These are phyloP conservation scores for Pseudopleuronectes americanus DNA, from an alignment of 2,797 vertebrate genomes.

Conservation along the genomic window DNA sequence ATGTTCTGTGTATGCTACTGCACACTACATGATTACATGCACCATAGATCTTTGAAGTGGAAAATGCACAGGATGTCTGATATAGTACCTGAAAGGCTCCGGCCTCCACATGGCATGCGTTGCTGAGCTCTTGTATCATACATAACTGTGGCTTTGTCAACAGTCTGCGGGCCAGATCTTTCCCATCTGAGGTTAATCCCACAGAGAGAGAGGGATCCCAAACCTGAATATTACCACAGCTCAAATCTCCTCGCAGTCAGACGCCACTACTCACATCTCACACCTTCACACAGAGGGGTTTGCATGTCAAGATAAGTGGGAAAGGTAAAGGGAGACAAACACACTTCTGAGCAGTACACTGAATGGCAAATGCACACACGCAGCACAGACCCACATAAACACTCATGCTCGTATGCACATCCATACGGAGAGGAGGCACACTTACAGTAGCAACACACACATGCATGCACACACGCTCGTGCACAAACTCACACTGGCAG, in stretches of 20 bases:
- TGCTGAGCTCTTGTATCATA: slow-evolving; percentile 73
- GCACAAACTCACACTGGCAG: slow-evolving; percentile 60
- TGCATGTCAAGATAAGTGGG: slow-evolving; percentile 82
- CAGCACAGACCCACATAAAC: not conserved
- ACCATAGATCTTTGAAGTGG: slow-evolving; percentile 11
- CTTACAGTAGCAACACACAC: slow-evolving; percentile 19
- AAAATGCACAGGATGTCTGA: slow-evolving; percentile 32
- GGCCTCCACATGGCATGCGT: slow-evolving; percentile 38
- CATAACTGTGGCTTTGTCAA: slow-evolving; percentile 74
- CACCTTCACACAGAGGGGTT: slow-evolving; percentile 78
- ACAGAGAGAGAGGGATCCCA: slow-evolving; percentile 74
- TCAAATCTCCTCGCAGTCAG: slow-evolving; percentile 77
- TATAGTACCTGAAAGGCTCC: slow-evolving; percentile 36
- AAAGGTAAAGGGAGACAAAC: slow-evolving; percentile 76
- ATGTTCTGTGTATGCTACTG: not conserved
- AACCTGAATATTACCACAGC: slow-evolving; percentile 79
- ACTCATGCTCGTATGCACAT: slow-evolving; percentile 30
- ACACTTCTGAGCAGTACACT: slow-evolving; percentile 48
- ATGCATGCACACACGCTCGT: slow-evolving; percentile 20
- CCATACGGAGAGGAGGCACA: slow-evolving; percentile 29
- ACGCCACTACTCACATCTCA: slow-evolving; percentile 79
- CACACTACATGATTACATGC: slow-evolving; percentile 2
- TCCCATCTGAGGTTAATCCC: slow-evolving; percentile 81
- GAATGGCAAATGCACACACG: slow-evolving; percentile 55
- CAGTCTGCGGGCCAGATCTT: slow-evolving; percentile 73